Evolutionary conservation across 2,888 invertebrate genomes (phyloP).

Genomic region (Drosophila rubida): DNA sequence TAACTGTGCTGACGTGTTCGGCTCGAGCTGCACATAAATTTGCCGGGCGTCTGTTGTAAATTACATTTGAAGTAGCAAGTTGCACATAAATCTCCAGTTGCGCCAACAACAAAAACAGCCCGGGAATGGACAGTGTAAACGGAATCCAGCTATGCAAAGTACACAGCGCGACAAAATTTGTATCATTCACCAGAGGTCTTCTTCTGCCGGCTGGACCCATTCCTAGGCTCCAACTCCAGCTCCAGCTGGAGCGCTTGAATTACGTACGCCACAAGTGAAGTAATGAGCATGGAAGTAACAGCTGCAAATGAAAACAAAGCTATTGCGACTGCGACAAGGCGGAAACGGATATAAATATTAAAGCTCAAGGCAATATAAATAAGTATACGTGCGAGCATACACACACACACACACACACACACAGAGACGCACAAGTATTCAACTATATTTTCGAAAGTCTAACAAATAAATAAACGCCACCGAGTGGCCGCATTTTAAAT

Average conservation of each 20-base stretch:
- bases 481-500: slow-evolving; percentile 45
- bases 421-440: slow-evolving; percentile 1
- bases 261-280: slow-evolving; percentile 81
- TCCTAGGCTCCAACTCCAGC: slow-evolving; percentile 44
- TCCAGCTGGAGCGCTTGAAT: slow-evolving; percentile 69
- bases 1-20: slow-evolving; percentile 20
- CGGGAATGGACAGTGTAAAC: slow-evolving; percentile 51
- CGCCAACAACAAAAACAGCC: slow-evolving; percentile 27
- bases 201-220: slow-evolving; percentile 7
- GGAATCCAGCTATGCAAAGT: slow-evolving; percentile 55
- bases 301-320: slow-evolving; percentile 31
- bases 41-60: slow-evolving; percentile 65
- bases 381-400: slow-evolving; percentile 49
- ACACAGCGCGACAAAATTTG: slow-evolving; percentile 64
- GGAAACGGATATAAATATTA: slow-evolving; percentile 75
- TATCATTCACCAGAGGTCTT: slow-evolving; percentile 51
- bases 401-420: slow-evolving; percentile 21
- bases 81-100: slow-evolving; percentile 68
- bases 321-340: slow-evolving; percentile 23
- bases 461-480: slow-evolving; percentile 68
- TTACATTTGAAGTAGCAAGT: slow-evolving; percentile 72
- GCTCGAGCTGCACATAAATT: slow-evolving; percentile 62
- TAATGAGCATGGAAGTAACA: slow-evolving; percentile 63
- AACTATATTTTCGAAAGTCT: slow-evolving; percentile 76
- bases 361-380: slow-evolving; percentile 63